Evolutionary conservation across 2,888 invertebrate genomes (phyloP).

Genomic region (Drosophila antonietae): DNA sequence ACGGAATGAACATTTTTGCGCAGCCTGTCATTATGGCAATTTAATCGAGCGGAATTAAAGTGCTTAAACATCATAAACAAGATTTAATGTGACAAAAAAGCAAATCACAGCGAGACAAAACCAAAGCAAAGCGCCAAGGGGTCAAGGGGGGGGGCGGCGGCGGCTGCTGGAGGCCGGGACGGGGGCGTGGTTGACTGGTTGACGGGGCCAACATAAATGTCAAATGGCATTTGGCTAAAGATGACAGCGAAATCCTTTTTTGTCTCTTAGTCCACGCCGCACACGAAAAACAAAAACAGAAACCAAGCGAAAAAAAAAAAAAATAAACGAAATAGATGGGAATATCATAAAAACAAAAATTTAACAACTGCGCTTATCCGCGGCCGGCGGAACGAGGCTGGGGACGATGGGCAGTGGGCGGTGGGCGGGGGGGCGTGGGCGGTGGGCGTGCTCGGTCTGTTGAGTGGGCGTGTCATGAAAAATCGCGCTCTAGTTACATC

Average conservation of each 20-base stretch:
- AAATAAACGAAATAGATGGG: not conserved
- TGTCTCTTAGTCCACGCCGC: not conserved
- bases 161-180: not conserved
- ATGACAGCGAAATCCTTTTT: slow-evolving; percentile 59
- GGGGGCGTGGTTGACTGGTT: slow-evolving; percentile 8
- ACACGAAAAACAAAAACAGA: slow-evolving; percentile 2
- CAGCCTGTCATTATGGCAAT: slow-evolving; percentile 69
- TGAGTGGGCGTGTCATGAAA: slow-evolving; percentile 42
- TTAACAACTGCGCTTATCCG: slow-evolving; percentile 26
- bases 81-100: slow-evolving; percentile 77
- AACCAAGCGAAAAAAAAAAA: not conserved
- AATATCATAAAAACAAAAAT: slow-evolving; percentile 15
- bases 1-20: slow-evolving; percentile 47
- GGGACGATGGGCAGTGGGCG: not conserved
- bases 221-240: slow-evolving; percentile 70
- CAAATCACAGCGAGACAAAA: slow-evolving; percentile 64
- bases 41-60: slow-evolving; percentile 81
- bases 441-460: not conserved
- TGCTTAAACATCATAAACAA: slow-evolving; percentile 77
- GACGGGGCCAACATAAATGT: slow-evolving; percentile 60
- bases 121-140: not conserved
- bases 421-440: not conserved
- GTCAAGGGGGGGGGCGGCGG: not conserved
- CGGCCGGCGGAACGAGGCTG: not conserved
- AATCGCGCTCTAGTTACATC: slow-evolving; percentile 69